Conservation (phyloP, 2,113 vertebrate genomes). For the Capricornis sumatraensis region DNA sequence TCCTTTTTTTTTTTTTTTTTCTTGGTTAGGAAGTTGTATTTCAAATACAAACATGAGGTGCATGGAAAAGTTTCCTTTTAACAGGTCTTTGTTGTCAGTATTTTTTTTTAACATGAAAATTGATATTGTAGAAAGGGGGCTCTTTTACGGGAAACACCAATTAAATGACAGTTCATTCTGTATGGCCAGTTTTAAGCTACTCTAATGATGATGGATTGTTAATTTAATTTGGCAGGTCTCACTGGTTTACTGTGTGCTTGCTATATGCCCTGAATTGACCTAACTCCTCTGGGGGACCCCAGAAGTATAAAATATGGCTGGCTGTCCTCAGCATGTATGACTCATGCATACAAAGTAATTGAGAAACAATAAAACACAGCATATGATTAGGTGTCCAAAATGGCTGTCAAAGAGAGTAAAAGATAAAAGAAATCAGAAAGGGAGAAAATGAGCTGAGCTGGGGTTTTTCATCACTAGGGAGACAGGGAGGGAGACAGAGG, state of each 20-base stretch:
- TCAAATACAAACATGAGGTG: slow-evolving; percentile 55
- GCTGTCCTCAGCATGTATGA: neutral
- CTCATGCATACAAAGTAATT: slow-evolving; percentile 26
- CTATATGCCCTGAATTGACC: slow-evolving; percentile 38
- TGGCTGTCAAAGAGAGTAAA: neutral
- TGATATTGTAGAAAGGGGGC: slow-evolving; percentile 54
- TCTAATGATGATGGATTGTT: slow-evolving; percentile 55
- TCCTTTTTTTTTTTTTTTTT: neutral
- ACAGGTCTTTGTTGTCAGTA: slow-evolving; percentile 52
- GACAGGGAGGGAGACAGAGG: neutral
- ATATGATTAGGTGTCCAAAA: neutral
- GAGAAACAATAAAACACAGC: slow-evolving; percentile 16
- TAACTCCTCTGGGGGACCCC: slow-evolving; percentile 29
- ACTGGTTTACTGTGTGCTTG: slow-evolving; percentile 51
- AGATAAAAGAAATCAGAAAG: neutral
- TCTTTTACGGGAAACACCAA: slow-evolving; percentile 62
- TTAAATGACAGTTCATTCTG: slow-evolving; percentile 60
- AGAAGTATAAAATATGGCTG: slow-evolving; percentile 49
- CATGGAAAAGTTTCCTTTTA: slow-evolving; percentile 61
- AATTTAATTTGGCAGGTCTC: slow-evolving; percentile 67
- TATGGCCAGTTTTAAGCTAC: slow-evolving; percentile 51
- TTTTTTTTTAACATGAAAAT: slow-evolving; percentile 64
- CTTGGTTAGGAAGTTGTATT: slow-evolving; percentile 45
- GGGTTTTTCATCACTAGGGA: slow-evolving; percentile 15
- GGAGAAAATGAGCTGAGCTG: neutral